Evolutionary conservation across 2,113 vertebrate genomes (phyloP), one percentile per base, ranked within the genome.

Genomic region (Murina feae): DNA sequence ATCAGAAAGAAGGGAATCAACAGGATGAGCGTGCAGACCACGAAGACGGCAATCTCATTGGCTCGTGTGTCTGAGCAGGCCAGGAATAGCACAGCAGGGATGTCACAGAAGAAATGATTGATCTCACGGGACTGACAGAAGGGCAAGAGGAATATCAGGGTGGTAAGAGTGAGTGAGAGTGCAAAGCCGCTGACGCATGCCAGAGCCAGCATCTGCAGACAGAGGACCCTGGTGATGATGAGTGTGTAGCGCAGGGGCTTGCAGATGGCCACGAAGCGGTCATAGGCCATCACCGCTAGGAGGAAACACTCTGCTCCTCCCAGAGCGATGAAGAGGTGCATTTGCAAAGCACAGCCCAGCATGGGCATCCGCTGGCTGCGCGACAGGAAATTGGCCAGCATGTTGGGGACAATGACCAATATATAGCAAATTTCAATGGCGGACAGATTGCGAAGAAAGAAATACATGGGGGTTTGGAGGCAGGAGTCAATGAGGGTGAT

Each of bases 231-330:
- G 13, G 95, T 94, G 84, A 97, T 35, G 23, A 96, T 69, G 35
- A 96, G 60, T 1, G 92, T 30, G 68, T 97, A 97, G 35, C 51
- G 89, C 71, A 97, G 86, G 2, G 97, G 97, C 32, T 76, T 95
- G 86, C 97, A 97, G 75, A 97, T 95, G 76, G 96, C 97, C 74
- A 96, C 89, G 5, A 95, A 97, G 30, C 88, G 79, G 44, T 96
- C 96, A 18, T 96, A 97, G 49, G 96, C 96, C 96, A 96, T 97
- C 6, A 42, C 44, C 0, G 90, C 69, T 17, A 97, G 95, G 18
- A 98, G 97, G 58, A 97, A 94, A 39, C 96, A 96, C 82, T 97
- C 97, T 0, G 96, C 95, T 6, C 97, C 95, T 4, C 97, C 97
- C 75, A 96, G 84, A 39, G 95, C 96, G 18, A 96, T 86, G 93